Conservation (phyloP, 2,113 vertebrate species). For the Mixornis gularis region DNA sequence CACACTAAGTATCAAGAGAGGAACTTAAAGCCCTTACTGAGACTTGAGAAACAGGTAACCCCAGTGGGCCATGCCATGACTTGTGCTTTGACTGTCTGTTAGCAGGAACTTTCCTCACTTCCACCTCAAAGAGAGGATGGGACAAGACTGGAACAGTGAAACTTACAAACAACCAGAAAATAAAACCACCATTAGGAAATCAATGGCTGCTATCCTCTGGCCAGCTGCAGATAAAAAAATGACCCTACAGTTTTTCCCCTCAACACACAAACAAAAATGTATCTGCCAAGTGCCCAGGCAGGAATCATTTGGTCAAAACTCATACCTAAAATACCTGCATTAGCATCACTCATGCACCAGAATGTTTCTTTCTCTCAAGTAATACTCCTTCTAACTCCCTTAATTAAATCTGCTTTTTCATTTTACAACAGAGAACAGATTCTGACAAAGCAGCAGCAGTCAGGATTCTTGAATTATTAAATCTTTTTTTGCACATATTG, state of each 20-base stretch:
- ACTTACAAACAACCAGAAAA: neutral
- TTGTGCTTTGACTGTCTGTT: neutral
- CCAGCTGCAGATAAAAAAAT: neutral
- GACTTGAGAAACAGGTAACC: neutral
- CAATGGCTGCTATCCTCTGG: neutral
- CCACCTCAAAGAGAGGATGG: neutral
- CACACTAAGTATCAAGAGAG: neutral
- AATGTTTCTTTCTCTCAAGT: neutral
- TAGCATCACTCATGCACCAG: neutral
- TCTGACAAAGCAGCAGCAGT: neutral
- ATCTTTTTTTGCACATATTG: neutral
- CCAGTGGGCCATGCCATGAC: neutral
- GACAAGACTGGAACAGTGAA: neutral
- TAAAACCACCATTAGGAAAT: neutral
- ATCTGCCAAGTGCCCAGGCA: neutral
- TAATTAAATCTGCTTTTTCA: neutral
- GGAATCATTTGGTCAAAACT: neutral
- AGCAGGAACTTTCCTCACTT: neutral
- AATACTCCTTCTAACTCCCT: neutral
- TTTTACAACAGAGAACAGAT: neutral
- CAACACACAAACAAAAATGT: neutral
- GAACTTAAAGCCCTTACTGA: neutral
- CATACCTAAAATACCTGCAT: neutral
- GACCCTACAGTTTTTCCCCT: neutral
- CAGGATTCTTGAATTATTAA: neutral